phyloP scores from a whole-genome alignment of 2,113 vertebrate genomes.

The Pheucticus melanocephalus region DNA sequence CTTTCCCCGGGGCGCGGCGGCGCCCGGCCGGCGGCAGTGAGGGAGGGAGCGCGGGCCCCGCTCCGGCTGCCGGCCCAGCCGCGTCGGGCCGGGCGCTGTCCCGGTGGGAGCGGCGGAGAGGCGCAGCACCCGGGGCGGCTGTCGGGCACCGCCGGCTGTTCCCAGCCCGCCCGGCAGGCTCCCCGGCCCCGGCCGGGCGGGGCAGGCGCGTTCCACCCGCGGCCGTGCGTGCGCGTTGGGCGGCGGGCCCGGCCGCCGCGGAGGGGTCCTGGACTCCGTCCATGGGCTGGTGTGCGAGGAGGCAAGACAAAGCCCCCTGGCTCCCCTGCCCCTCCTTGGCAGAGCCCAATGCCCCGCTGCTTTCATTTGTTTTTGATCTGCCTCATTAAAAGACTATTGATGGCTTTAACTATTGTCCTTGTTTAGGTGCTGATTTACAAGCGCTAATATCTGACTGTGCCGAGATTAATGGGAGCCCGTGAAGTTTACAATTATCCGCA shows the following conservation, averaged over 20 bases:
- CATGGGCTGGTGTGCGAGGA: constrained; percentile 48
- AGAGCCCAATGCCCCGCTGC: constrained; percentile 78
- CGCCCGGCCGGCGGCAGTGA: too few relatives aligned
- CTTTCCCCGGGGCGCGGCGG: background rate
- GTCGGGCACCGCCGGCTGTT: background rate
- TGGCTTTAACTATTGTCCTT: constrained; percentile 87
- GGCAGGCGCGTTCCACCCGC: background rate
- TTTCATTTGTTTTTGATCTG: constrained; percentile 90
- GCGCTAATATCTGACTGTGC: constrained; percentile 85
- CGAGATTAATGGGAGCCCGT: constrained; percentile 83
- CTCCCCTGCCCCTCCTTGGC: constrained; percentile 69
- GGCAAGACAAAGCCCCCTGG: constrained; percentile 71
- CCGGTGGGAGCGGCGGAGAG: too few relatives aligned
- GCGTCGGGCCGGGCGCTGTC: too few relatives aligned
- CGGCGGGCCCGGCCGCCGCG: constrained; percentile 33
- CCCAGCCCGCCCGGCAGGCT: background rate
- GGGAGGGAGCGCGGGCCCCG: too few relatives aligned
- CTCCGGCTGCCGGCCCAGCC: too few relatives aligned
- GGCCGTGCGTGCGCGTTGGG: background rate
- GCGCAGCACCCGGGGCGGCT: too few relatives aligned
- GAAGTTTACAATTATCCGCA: constrained; percentile 83
- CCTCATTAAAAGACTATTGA: constrained; percentile 89
- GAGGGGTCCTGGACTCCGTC: constrained; percentile 52
- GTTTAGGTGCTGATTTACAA: constrained; percentile 88
- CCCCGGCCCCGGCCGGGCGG: background rate